These are phyloP conservation scores for Bradynema listronoti DNA, from an alignment of 1,140 invertebrate genomes.

Conservation along the genomic window DNA sequence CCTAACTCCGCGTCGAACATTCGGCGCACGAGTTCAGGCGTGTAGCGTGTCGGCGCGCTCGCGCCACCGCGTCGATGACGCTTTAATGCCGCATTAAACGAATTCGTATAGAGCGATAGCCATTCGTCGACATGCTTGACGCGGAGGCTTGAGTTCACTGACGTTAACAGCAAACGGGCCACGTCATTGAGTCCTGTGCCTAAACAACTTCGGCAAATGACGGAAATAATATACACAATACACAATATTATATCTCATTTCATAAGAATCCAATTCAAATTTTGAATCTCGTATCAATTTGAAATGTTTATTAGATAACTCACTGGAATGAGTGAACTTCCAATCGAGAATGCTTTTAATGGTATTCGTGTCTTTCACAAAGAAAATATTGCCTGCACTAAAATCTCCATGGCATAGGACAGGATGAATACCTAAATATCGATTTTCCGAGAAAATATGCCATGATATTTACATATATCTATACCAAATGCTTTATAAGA, in stretches of 20 bases:
- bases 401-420: background rate
- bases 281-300: background rate
- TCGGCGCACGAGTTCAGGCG: slow-evolving; percentile 1
- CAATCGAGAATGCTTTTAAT: slow-evolving; percentile 2
- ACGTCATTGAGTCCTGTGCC: slow-evolving; percentile 5
- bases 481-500: no score
- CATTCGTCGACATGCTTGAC: slow-evolving; percentile 2
- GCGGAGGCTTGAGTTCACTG: background rate
- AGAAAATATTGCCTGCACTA: background rate
- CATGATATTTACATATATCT: no score
- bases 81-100: no score
- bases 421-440: background rate
- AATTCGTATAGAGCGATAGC: slow-evolving; percentile 4
- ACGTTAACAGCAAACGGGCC: background rate
- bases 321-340: slow-evolving; percentile 9
- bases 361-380: background rate
- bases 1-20: slow-evolving; percentile 4
- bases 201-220: background rate
- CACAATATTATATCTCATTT: background rate
- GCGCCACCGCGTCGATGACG: background rate
- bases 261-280: background rate
- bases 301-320: background rate
- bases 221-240: background rate
- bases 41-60: background rate
- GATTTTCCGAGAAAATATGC: no score